A percentile compares a stretch with the other conserved stretches of the same genome.
Conservation (phyloP, 2,888 invertebrate genomes). For the Onchidella celtica region DNA sequence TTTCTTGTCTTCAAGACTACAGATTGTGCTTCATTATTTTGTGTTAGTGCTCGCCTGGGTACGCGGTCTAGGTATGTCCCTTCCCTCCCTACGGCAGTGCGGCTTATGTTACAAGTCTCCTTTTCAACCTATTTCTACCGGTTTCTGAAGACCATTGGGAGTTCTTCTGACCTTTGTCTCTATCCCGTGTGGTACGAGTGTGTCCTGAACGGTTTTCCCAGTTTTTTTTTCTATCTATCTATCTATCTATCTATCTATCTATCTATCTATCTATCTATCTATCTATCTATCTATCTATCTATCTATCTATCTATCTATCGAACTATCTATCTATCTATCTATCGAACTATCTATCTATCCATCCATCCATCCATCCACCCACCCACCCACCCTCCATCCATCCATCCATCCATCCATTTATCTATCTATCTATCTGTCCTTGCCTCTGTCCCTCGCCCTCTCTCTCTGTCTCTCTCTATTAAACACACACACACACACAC, state of each 20-base stretch:
- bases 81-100: too few relatives aligned
- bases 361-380: not conserved
- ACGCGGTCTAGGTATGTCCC: too few relatives aligned
- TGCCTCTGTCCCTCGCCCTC: not conserved
- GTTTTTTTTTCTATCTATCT: not conserved
- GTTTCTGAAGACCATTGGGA: too few relatives aligned
- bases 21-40: too few relatives aligned
- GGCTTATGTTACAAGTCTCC: too few relatives aligned
- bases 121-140: too few relatives aligned
- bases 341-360: not conserved
- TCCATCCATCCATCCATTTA: not conserved
- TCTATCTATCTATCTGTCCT: not conserved
- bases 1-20: too few relatives aligned
- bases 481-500: not conserved
- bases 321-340: conserved; percentile 18
- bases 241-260: not conserved
- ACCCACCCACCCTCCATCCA: not conserved
- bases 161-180: too few relatives aligned
- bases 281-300: conserved; percentile 16
- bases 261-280: conserved; percentile 12
- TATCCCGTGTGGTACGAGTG: too few relatives aligned
- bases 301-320: conserved; percentile 8
- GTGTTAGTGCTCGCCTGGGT: too few relatives aligned
- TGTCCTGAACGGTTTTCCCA: too few relatives aligned
- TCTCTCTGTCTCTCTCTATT: not conserved